Evolutionary conservation across 2,113 vertebrate genomes (phyloP), one percentile per base, ranked within the genome.

Genomic region (Carassius carassius): DNA sequence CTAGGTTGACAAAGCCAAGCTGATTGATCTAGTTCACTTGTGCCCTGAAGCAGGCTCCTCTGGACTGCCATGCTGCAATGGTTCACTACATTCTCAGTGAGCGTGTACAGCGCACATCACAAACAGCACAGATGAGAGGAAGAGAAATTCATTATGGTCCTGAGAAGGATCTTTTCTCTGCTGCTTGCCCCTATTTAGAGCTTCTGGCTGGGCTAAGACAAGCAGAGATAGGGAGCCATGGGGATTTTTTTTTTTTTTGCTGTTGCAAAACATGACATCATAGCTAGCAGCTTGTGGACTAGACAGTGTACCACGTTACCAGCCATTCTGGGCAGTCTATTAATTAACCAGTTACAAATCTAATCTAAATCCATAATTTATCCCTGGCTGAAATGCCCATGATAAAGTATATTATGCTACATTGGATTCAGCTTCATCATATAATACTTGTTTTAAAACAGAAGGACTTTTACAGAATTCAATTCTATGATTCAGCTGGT

Each of bases 1-100:
- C 8, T 21, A 76, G 47, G 56, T 84, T 93, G 91, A 92, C 90
- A 88, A 88, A 92, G 85, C 87, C 77, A 84, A 91, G 90, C 87
- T 92, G 92, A 93, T 92, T 92, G 91, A 92, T 92, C 86, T 91
- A 91, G 92, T 92, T 92, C 92, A 92, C 85, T 65, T 63, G 37
- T 82, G 86, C 88, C 91, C 91, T 69, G 85, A 83, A 89, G 91
- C 86, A 60, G 84, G 63, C 62, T 86, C 83, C 35, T 81, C 70
- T 81, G 77, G 67, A 86, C 85, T 69, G 76, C 60, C 83, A 81
- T 44, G 70, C 72, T 67, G 77, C 58, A 82, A 84, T 84, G 81
- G 70, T 79, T 91, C 81, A 73, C 79, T 85, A 32, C 81, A 72
- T 78, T 60, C 47, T 75, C 82, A 85, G 79, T 21, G 58, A 86